Evolutionary conservation across 2,888 invertebrate species (phyloP).

Genomic region (Lithophane socia): DNA sequence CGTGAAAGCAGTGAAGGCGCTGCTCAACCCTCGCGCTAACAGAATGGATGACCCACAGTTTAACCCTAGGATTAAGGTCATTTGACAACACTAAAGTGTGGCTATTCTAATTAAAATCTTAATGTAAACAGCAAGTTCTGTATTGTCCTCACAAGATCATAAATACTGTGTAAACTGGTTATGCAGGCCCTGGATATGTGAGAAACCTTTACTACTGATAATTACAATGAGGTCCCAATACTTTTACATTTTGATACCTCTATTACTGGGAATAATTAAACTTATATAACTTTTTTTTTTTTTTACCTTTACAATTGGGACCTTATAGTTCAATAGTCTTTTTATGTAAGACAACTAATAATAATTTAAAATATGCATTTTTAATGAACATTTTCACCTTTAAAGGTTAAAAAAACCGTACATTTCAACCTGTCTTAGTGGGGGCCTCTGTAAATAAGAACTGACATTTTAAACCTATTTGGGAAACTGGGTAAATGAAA

Average conservation of each 20-base stretch:
- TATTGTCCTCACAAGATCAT: not conserved
- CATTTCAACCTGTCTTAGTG: not conserved
- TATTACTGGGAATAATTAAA: not conserved
- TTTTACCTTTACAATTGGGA: not conserved
- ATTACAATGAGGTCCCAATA: not conserved
- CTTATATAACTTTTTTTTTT: not conserved
- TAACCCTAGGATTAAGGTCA: conserved; percentile 82
- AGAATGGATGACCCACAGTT: conserved; percentile 86
- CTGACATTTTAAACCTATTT: not conserved
- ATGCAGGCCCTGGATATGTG: not conserved
- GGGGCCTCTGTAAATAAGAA: not conserved
- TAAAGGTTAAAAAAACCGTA: not conserved
- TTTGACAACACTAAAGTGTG: not conserved
- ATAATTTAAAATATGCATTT: not conserved
- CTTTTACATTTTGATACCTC: not conserved
- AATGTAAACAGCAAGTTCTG: not conserved
- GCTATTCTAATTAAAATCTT: not conserved
- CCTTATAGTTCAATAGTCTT: not conserved
- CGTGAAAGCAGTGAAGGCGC: conserved; percentile 74
- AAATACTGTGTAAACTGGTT: not conserved
- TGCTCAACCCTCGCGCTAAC: conserved; percentile 83
- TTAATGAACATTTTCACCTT: not conserved
- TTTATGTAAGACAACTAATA: not conserved
- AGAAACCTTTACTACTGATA: not conserved
- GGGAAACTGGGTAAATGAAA: not conserved